Base-by-base conservation (phyloP, 2,797 vertebrate genomes). In the Sylvilagus floridanus region DNA sequence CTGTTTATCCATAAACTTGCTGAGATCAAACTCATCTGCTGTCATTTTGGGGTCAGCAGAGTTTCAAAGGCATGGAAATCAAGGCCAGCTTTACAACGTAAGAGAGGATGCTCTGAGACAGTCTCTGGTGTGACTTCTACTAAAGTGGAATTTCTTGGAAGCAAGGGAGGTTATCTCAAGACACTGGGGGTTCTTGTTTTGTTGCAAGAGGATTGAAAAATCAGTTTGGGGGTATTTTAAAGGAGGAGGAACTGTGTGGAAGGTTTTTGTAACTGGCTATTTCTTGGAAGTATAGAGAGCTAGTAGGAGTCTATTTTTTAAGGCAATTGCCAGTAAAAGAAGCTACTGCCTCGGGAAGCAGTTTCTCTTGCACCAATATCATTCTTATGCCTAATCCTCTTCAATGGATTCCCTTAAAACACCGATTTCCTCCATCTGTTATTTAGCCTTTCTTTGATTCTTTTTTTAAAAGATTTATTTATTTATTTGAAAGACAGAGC, bases 61-160 rank as follows among this genome's bases (percentile, higher is more conserved):
- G 35, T 86, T 95, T 75, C 90, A 94, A 93, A 93, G 71, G 28
- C 42, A 12, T 14, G 50, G 52, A 65, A 83, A 54, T 21, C 60
- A 75, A 26, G 84, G 7, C 35, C 26, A 5, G 30, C 79, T 86
- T 91, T 65, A 57, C 54, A 83, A 42, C n/a, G 26, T 68, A 11
- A 68, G 88, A 63, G 22, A n/a, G n/a, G 30, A 79, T 71, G 24
- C 13, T 0, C 19, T 1, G 5, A 69, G 52, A 30, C 10, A 35
- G 17, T 47, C 24, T 91, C 32, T 84, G 35, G 52, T 28, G 42
- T 54, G 83, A 26, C 68, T 66, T 94, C 30, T 71, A n/a, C 19
- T 57, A 83, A 60, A 16, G 16, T 60, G 52, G 54, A 52, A 87
- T n/a, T 63, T 81, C 84, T 50, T 71, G 37, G 24, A 90, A 37